These are phyloP conservation scores for Aurelia aurita DNA, from an alignment of 30 jellyfish, hydroid and myxozoan genomes.

Conservation along the genomic window DNA sequence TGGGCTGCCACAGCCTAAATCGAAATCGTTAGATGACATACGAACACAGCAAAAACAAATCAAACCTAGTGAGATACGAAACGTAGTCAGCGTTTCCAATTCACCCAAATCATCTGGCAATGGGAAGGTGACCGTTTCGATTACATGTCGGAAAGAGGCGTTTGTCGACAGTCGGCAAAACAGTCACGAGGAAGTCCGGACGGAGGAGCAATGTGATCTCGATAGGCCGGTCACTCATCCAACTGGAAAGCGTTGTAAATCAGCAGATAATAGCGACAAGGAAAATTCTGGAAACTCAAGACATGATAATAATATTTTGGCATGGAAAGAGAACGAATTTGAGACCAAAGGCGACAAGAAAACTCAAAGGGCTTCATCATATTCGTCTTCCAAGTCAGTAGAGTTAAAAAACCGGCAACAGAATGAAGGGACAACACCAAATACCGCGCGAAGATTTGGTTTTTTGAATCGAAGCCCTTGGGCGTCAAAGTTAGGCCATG, in stretches of 20 bases:
- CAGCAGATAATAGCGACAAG: slow-evolving; percentile 32
- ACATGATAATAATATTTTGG: too few relatives aligned
- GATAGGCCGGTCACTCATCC: background rate
- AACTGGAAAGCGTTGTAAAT: slow-evolving; percentile 7
- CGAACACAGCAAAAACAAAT: background rate
- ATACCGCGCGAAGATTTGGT: background rate
- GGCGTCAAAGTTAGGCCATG: slow-evolving; percentile 50
- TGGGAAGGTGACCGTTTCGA: slow-evolving; percentile 19
- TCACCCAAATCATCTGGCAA: slow-evolving; percentile 22
- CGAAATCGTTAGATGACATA: slow-evolving; percentile 47
- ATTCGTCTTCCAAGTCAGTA: background rate
- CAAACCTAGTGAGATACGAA: slow-evolving; percentile 2
- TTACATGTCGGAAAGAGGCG: slow-evolving; percentile 17
- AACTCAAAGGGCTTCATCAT: too few relatives aligned
- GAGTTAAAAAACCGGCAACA: background rate
- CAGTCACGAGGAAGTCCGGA: background rate
- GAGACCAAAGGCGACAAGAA: too few relatives aligned
- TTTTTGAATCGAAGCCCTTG: slow-evolving; percentile 39
- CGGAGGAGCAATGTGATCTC: background rate
- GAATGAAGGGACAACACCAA: too few relatives aligned
- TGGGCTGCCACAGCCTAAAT: slow-evolving; percentile 3
- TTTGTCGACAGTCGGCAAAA: background rate
- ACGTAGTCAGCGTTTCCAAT: slow-evolving; percentile 32
- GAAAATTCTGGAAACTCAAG: background rate
- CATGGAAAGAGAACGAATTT: too few relatives aligned